Evolutionary conservation across 2,888 invertebrate species (phyloP), one percentile per base, ranked within the genome.

Genomic region (Monochamus alternatus): DNA sequence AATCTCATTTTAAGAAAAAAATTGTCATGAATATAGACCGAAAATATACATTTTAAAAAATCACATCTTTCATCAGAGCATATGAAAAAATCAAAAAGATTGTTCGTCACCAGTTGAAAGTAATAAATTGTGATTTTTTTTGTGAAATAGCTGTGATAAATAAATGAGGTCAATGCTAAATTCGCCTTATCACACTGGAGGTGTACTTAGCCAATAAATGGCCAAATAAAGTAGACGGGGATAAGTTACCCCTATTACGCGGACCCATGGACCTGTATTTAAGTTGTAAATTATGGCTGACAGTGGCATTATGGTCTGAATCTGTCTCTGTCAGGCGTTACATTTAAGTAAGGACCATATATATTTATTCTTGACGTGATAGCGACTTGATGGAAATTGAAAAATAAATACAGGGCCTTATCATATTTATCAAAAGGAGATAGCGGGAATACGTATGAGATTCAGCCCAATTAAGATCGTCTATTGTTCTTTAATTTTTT

Each of bases 281-380:
- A 22, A 51, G 66, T 65, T 65, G 47, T 65, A 65, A 51, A 51
- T 66, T 66, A 66, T 66, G 52, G 32, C 66, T 55, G 66, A 52
- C 66, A 66, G 51, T 66, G 52, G 66, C 32, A 43, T 66, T 66
- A 66, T 66, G 66, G 14, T 32, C 30, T n/a, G 51, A 51, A 66
- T 66, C 52, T 66, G 52, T 66, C 66, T 66, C 66, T 66, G 66
- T 52, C 66, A 66, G n/a, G 51, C 51, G 12, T 66, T 44, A 52
- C 38, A 52, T 66, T 66, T 66, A n/a, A 52, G 65, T 65, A 30
- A 30, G 65, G 55, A 55, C n/a, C n/a, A n/a, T 55, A n/a, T 55
- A 55, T 55, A n/a, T 55, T 55, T 55, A 55, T 55, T n/a, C n/a
- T n/a, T 10, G 55, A 55, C 55, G 55, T n/a, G 55, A n/a, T 55